Base-by-base conservation (phyloP, 2,797 vertebrate species). In the Ptychadena robeensis region DNA sequence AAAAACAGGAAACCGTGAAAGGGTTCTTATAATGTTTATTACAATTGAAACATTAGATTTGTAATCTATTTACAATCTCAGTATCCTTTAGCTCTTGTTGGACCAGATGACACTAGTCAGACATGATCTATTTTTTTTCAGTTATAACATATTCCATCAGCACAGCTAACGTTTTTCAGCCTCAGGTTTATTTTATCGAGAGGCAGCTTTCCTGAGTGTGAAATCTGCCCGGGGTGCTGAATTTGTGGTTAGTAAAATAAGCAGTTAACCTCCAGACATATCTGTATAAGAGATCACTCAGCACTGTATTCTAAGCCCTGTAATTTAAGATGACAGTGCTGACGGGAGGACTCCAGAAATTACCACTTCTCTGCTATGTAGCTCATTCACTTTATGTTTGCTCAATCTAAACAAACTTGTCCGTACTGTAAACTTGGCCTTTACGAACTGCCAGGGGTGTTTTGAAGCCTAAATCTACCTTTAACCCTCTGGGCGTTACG, bases 191-290 rank as follows among this genome's bases (percentile, higher is more conserved):
- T 73, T 63, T 25, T 6, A 77, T 48, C 22, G 32, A 38, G 44
- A 76, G 32, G 31, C 30, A 12, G 30, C 32, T 59, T 70, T 70
- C 34, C 25, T 48, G 15, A 31, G 34, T 28, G 10, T 48, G n/a
- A 70, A 34, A 38, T 18, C 14, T 32, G 38, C 81, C 81, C n/a
- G 7, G 11, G 38, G 81, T 57, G 37, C 2, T 65, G 38, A 53
- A 77, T 67, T 82, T 78, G 81, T 34, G 67, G 74, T 78, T 65
- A 76, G 65, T 28, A 57, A 75, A 67, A 74, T 70, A 82, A 76
- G 73, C 81, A 82, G 44, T 76, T 76, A 80, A 78, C 73, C 57
- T 48, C 67, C 53, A 82, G 57, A 82, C 74, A 70, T 28, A 37
- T 61, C 28, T 28, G 57, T 71, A 65, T 18, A 48, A 53, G 37